A percentile compares a stretch with the other conserved stretches of the same genome.
Evolutionary conservation across 2,888 invertebrate species (phyloP).

Genomic region (Trissoscelio sp.): DNA sequence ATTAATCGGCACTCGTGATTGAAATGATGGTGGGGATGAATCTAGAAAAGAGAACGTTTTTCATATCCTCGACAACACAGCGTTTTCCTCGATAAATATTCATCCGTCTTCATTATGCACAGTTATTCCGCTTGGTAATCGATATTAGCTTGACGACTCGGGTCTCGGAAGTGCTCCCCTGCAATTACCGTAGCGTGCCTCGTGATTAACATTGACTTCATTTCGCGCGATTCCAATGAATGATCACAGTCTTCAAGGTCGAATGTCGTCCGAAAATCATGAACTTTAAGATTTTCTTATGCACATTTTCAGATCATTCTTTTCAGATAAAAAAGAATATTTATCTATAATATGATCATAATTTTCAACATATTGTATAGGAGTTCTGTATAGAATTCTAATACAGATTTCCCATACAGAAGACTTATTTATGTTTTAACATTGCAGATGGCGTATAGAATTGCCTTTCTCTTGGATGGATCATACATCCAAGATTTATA

Average conservation of each 20-base stretch:
- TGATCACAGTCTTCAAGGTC: conserved; percentile 37
- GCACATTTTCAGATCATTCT: no score
- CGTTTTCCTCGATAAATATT: conserved; percentile 38
- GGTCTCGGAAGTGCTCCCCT: conserved; percentile 33
- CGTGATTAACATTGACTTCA: conserved; percentile 45
- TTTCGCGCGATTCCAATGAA: conserved; percentile 33
- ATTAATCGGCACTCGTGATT: not conserved
- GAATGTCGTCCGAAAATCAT: not conserved
- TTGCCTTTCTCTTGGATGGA: no score
- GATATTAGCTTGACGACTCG: conserved; percentile 32
- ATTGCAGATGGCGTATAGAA: no score
- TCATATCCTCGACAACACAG: not conserved
- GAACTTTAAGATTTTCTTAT: not conserved
- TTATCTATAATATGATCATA: no score
- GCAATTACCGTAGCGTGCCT: conserved; percentile 28
- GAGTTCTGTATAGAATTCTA: no score
- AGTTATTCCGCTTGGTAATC: conserved; percentile 29
- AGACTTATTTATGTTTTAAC: no score
- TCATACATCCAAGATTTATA: no score
- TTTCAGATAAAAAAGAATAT: no score
- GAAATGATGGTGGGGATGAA: not conserved
- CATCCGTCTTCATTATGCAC: conserved; percentile 34
- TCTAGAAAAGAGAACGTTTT: not conserved
- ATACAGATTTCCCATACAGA: no score
- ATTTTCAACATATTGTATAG: no score